These are phyloP conservation scores for Ephestia elutella DNA, from an alignment of 1,140 invertebrate species.

Conservation along the genomic window DNA sequence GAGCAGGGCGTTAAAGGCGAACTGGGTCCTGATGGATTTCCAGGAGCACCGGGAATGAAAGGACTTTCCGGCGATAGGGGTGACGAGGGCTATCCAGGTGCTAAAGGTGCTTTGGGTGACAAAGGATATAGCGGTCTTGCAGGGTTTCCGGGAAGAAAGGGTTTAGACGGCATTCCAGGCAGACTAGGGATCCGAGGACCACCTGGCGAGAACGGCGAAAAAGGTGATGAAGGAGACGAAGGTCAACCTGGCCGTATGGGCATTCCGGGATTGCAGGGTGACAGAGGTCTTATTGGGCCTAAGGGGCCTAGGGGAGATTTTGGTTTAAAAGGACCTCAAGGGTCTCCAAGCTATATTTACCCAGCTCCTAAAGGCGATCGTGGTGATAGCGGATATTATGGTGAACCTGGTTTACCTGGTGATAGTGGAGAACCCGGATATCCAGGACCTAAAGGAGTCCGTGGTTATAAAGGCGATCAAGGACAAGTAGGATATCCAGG, in stretches of 20 bases:
- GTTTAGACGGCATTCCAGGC: slow-evolving; percentile 41
- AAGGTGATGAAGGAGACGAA: slow-evolving; percentile 47
- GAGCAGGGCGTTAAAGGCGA: slow-evolving; percentile 70
- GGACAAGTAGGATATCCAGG: slow-evolving; percentile 64
- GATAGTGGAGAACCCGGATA: slow-evolving; percentile 66
- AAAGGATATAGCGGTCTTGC: slow-evolving; percentile 60
- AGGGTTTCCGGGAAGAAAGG: slow-evolving; percentile 35
- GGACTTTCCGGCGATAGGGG: slow-evolving; percentile 51
- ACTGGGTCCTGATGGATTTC: slow-evolving; percentile 48
- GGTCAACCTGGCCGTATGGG: slow-evolving; percentile 76
- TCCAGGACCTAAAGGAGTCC: slow-evolving; percentile 39
- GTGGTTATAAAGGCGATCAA: slow-evolving; percentile 47
- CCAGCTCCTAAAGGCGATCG: slow-evolving; percentile 3
- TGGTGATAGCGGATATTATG: slow-evolving; percentile 39
- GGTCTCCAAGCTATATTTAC: neutral
- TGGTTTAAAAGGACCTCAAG: slow-evolving; percentile 12
- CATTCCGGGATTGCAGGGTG: slow-evolving; percentile 61
- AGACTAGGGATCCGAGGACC: slow-evolving; percentile 48
- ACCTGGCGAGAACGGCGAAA: slow-evolving; percentile 53
- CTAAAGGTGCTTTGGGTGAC: slow-evolving; percentile 52
- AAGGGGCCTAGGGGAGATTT: slow-evolving; percentile 72
- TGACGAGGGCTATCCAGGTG: slow-evolving; percentile 37
- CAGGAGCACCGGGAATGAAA: slow-evolving; percentile 37
- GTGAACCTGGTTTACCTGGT: slow-evolving; percentile 69
- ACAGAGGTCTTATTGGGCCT: slow-evolving; percentile 63